Conservation (phyloP, 2,888 invertebrate genomes). For the Apodemia hepburni region DNA sequence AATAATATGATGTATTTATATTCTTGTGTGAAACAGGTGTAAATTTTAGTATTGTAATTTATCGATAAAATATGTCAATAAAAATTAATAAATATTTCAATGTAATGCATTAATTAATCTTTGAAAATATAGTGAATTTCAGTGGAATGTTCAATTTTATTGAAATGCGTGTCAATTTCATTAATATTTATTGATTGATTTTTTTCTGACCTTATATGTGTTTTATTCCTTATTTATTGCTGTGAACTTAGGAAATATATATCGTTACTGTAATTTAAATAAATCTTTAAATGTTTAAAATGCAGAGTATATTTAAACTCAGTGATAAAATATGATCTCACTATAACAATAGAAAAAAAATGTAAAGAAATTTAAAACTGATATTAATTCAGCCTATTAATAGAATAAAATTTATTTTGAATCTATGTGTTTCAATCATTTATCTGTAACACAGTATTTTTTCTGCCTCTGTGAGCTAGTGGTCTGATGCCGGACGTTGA, state of each 20-base stretch:
- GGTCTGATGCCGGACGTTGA: no score
- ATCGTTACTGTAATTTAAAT: background rate
- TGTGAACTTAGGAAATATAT: background rate
- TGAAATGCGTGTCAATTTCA: background rate
- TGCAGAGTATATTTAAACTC: background rate
- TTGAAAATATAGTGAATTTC: background rate
- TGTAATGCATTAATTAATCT: background rate
- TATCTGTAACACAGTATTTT: no score
- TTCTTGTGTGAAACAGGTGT: background rate
- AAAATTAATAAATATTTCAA: background rate
- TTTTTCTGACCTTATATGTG: no score
- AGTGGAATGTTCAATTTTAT: background rate
- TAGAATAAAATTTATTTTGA: slow-evolving; percentile 1
- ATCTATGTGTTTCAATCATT: background rate
- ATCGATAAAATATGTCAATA: background rate
- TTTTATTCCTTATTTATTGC: background rate
- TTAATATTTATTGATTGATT: background rate
- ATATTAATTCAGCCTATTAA: background rate
- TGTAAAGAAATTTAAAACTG: background rate
- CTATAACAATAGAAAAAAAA: background rate
- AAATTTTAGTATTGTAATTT: background rate
- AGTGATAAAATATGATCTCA: background rate
- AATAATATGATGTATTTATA: background rate
- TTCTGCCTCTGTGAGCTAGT: no score
- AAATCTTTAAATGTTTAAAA: background rate